Conservation (phyloP, 1,140 invertebrate genomes). For the Drosophila fuyamai region DNA sequence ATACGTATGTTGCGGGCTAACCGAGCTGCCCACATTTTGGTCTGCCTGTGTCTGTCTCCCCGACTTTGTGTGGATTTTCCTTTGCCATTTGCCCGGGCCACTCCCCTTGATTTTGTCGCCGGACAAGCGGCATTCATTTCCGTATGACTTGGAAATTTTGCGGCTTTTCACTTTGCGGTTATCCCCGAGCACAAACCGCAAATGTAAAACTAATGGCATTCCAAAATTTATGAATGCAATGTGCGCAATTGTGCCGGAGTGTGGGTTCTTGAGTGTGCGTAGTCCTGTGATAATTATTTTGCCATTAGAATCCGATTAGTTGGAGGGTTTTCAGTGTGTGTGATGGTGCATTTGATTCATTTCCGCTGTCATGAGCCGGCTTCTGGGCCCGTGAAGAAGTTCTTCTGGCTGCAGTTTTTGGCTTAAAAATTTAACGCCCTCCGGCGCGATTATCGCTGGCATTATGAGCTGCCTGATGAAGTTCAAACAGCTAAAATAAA, state of each 20-base stretch:
- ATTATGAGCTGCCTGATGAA: constrained; percentile 77
- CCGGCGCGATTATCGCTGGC: constrained; percentile 58
- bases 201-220: constrained; percentile 84
- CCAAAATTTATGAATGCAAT: constrained; percentile 80
- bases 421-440: constrained; percentile 64
- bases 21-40: constrained; percentile 52
- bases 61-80: constrained; percentile 27
- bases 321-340: constrained; percentile 62
- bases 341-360: constrained; percentile 69
- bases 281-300: constrained; percentile 83
- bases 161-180: constrained; percentile 83
- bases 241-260: constrained; percentile 11
- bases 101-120: constrained; percentile 62
- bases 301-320: constrained; percentile 84
- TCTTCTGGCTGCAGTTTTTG: constrained; percentile 29
- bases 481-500: constrained; percentile 76
- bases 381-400: constrained; percentile 20
- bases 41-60: constrained; percentile 27
- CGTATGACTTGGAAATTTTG: constrained; percentile 83
- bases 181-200: constrained; percentile 80
- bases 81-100: constrained; percentile 14
- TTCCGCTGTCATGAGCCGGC: constrained; percentile 57
- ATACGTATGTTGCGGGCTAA: constrained; percentile 35
- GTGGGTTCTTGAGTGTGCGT: constrained; percentile 50
- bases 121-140: constrained; percentile 74